Base-by-base conservation (phyloP, 1,140 invertebrate genomes). In the Coelopa frigida region DNA sequence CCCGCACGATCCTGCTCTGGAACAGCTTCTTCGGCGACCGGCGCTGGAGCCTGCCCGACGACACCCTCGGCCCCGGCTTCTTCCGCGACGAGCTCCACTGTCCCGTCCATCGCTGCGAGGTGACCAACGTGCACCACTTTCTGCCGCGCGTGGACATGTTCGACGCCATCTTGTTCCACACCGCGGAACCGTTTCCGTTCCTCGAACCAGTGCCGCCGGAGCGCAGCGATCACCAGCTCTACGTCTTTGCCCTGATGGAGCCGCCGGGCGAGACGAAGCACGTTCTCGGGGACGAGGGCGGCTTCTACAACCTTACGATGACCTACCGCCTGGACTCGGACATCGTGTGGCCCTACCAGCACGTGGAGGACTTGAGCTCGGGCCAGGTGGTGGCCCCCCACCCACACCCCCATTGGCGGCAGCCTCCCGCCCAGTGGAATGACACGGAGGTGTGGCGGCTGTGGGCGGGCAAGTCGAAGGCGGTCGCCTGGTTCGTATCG, bases 241-340 rank as follows among this genome's bases (percentile, higher is more conserved):
- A 69, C 40, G 56, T 69, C 3, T 65, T 67, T 23, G 59, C 57
- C 0, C 6, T 58, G n/a, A 49, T 58, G 54, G 62, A 70, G 53
- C 58, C 71, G 0, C 66, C 70, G 10, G 55, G 56, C 0, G 61
- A 69, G 51, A 64, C 59, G 1, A 62, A 61, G 26, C 57, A 61
- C 22, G 49, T 51, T 1, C 36, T 63, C 18, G 42, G 40, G 20
- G 53, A 57, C 27, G 56, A 68, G 22, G 44, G 42, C 10, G 26
- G 50, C 4, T 66, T 70, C 35, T 73, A 79, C 35, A 81, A 82
- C 55, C 72, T 78, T 59, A 81, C 78, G 4, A 77, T 73, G 52
- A 75, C 73, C 12, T 81, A 82, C 59, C 64, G 82, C 14, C 56
- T 73, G 18, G 82, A 82, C 56, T 81, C 79, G 17, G 80, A 81